phyloP scores from a whole-genome alignment of 2,113 vertebrate species.

The Leptobrachium leishanense region DNA sequence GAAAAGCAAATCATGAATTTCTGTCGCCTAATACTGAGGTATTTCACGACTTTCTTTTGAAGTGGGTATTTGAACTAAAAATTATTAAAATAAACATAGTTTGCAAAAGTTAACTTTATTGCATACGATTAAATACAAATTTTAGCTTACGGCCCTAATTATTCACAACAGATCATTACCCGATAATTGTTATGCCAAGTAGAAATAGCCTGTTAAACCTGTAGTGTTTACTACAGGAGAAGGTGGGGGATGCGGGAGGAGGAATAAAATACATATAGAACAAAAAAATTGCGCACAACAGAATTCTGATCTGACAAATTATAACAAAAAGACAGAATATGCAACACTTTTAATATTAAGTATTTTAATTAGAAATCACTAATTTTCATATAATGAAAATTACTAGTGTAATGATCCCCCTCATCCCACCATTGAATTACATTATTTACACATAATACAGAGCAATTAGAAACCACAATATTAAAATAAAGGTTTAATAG shows the following conservation, averaged over 20 bases:
- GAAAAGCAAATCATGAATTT: too few relatives aligned
- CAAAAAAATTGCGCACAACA: background rate
- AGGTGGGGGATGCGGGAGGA: background rate
- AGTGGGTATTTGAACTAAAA: slow-evolving; percentile 2
- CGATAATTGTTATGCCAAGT: background rate
- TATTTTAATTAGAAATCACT: slow-evolving; percentile 90
- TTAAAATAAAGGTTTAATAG: slow-evolving; percentile 93
- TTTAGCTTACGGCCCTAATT: background rate
- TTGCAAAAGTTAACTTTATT: slow-evolving; percentile 9
- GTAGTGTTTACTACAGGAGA: background rate
- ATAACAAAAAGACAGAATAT: slow-evolving; percentile 70
- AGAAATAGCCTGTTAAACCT: background rate
- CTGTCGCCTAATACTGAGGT: too few relatives aligned
- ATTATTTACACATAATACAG: slow-evolving; percentile 82
- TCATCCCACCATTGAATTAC: slow-evolving; percentile 65
- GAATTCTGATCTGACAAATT: slow-evolving; percentile 8
- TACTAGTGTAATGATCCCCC: slow-evolving; percentile 79
- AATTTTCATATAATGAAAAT: slow-evolving; percentile 76
- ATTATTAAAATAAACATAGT: background rate
- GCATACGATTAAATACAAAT: slow-evolving; percentile 3
- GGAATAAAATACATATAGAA: background rate
- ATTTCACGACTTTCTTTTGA: too few relatives aligned
- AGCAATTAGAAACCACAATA: slow-evolving; percentile 83
- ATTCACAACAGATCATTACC: slow-evolving; percentile 2
- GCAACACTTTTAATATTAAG: slow-evolving; percentile 89